Conservation (phyloP, 2,888 invertebrate genomes). For the Strigamia transsilvanica region DNA sequence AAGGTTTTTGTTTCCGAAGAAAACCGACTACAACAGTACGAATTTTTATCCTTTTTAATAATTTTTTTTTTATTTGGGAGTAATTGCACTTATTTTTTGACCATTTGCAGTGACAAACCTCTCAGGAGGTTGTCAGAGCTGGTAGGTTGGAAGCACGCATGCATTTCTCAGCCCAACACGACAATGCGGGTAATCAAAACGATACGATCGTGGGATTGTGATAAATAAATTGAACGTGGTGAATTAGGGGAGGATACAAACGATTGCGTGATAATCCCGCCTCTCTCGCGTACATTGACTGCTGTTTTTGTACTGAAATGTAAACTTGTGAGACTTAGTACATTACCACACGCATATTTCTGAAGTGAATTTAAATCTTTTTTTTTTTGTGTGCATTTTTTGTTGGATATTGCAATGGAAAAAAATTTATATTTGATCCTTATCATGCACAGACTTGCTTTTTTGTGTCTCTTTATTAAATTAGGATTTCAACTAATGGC, state of each 20-base stretch:
- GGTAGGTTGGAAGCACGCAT: background rate
- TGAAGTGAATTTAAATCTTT: constrained; percentile 14
- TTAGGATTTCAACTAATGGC: constrained; percentile 12
- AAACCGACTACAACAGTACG: too few relatives aligned
- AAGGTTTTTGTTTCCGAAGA: background rate
- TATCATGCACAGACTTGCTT: constrained; percentile 1
- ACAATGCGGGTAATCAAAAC: constrained; percentile 39
- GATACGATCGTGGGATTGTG: constrained; percentile 34
- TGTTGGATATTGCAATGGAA: background rate
- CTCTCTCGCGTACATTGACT: background rate
- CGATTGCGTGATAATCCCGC: constrained; percentile 38
- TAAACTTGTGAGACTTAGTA: constrained; percentile 5
- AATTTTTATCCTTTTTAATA: too few relatives aligned
- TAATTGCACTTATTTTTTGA: constrained; percentile 14
- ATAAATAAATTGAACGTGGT: constrained; percentile 40
- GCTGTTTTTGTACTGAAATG: constrained; percentile 39
- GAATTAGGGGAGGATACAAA: background rate
- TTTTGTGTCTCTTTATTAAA: constrained; percentile 17
- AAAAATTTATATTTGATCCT: constrained; percentile 9
- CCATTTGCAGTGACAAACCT: background rate
- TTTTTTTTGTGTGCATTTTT: background rate
- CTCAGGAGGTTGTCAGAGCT: background rate
- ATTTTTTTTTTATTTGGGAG: too few relatives aligned
- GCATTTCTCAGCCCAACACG: constrained; percentile 17
- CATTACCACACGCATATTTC: constrained; percentile 13